Evolutionary conservation across 2,888 invertebrate species (phyloP).

Genomic region (Acleris literana): DNA sequence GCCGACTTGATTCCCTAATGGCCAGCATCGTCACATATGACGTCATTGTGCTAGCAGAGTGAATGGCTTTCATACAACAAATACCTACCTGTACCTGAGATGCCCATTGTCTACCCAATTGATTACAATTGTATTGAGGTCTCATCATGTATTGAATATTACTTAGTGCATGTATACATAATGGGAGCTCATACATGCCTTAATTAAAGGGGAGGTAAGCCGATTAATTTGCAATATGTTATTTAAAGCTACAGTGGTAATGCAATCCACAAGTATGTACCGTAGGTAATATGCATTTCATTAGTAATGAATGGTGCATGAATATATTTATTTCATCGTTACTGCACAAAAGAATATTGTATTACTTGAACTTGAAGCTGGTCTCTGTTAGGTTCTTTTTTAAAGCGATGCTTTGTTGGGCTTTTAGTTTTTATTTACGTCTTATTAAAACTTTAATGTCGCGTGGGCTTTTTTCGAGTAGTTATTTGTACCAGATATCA

Average conservation of each 20-base stretch:
- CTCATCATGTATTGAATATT: conserved; percentile 3
- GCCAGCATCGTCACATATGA: conserved; percentile 21
- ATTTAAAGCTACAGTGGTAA: conserved; percentile 10
- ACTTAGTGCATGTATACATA: conserved; percentile 1
- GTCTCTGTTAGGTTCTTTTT: too few relatives aligned
- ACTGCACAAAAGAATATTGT: too few relatives aligned
- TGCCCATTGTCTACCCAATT: conserved; percentile 16
- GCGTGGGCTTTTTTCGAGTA: too few relatives aligned
- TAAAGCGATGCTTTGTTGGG: too few relatives aligned
- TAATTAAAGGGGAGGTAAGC: conserved; percentile 60
- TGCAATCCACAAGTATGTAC: conserved; percentile 1
- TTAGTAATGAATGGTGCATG: too few relatives aligned
- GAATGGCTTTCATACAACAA: conserved; percentile 19
- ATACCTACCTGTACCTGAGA: conserved; percentile 9
- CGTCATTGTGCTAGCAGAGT: conserved; percentile 17
- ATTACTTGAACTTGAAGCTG: too few relatives aligned
- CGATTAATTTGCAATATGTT: conserved; percentile 54
- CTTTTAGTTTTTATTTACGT: too few relatives aligned
- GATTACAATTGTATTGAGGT: conserved; percentile 17
- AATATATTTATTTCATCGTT: too few relatives aligned
- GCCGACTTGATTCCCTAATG: conserved; percentile 16
- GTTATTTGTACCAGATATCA: too few relatives aligned
- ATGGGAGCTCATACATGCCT: conserved; percentile 37
- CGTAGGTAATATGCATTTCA: not conserved
- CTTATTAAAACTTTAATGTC: too few relatives aligned